Conservation (phyloP, 2,888 invertebrate genomes). For the Stenichneumon culpator region DNA sequence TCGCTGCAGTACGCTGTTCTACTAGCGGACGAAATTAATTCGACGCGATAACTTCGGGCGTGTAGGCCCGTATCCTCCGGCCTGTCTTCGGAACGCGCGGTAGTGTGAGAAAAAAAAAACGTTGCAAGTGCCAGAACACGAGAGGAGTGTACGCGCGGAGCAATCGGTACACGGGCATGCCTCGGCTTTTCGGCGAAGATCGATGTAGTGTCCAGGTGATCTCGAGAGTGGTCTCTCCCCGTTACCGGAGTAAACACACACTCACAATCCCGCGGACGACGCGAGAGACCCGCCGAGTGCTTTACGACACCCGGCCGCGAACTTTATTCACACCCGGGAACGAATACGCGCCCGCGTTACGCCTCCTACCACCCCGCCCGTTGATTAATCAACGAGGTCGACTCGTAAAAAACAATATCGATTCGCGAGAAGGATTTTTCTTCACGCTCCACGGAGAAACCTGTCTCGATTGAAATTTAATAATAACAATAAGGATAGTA, state of each 20-base stretch:
- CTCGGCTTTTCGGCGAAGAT: constrained; percentile 74
- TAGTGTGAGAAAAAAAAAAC: constrained; percentile 21
- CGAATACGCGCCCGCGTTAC: constrained; percentile 52
- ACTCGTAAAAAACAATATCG: neutral
- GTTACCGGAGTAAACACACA: constrained; percentile 74
- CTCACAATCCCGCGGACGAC: constrained; percentile 57
- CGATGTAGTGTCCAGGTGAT: constrained; percentile 72
- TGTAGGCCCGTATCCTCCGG: constrained; percentile 47
- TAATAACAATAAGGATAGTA: too few relatives aligned
- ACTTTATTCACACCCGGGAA: constrained; percentile 62
- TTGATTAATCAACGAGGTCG: constrained; percentile 10
- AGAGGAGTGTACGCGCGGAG: constrained; percentile 47
- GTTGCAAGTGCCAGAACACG: constrained; percentile 49
- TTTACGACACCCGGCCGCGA: constrained; percentile 71
- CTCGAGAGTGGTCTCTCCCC: constrained; percentile 63
- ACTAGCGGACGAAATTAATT: constrained; percentile 46
- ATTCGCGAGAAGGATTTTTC: neutral
- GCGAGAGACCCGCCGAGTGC: constrained; percentile 72
- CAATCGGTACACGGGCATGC: constrained; percentile 62
- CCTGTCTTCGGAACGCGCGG: constrained; percentile 17
- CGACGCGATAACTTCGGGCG: constrained; percentile 46
- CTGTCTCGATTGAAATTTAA: neutral
- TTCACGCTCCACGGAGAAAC: neutral
- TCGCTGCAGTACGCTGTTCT: constrained; percentile 24
- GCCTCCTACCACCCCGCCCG: constrained; percentile 46